These are phyloP conservation scores for Grammomys surdaster DNA, from an alignment of 2,113 vertebrate genomes.

Conservation along the genomic window DNA sequence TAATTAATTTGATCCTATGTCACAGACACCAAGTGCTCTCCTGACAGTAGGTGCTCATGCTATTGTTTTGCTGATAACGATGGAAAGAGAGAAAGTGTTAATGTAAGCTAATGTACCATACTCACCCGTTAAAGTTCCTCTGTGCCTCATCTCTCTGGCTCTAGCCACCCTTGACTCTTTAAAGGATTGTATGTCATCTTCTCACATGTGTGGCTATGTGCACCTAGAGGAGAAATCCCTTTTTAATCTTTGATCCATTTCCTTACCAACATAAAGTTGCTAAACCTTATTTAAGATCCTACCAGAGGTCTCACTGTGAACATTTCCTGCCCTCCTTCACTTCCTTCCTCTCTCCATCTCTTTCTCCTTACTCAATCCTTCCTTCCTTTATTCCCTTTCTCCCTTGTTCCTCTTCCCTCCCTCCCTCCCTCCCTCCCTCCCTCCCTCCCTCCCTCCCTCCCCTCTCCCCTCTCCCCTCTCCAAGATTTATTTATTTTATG, in stretches of 20 bases:
- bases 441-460: background rate
- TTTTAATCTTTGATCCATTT: constrained; percentile 44
- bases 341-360: no score
- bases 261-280: constrained; percentile 5
- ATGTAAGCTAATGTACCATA: constrained; percentile 38
- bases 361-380: background rate
- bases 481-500: no score
- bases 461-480: background rate
- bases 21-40: constrained; percentile 31
- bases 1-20: constrained; percentile 60
- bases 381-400: no score
- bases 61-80: constrained; percentile 56
- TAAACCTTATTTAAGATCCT: constrained; percentile 30
- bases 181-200: background rate
- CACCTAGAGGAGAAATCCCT: background rate
- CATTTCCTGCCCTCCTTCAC: background rate
- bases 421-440: background rate
- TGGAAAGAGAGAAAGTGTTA: constrained; percentile 17
- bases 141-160: constrained; percentile 7
- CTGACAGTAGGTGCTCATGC: background rate
- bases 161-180: constrained; percentile 3
- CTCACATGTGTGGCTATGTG: constrained; percentile 11
- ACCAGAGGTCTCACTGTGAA: constrained; percentile 24
- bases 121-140: constrained; percentile 43
- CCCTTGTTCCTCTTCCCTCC: no score